phyloP scores from a whole-genome alignment of 2,888 invertebrate species.

The Druceiella hillmani region DNA sequence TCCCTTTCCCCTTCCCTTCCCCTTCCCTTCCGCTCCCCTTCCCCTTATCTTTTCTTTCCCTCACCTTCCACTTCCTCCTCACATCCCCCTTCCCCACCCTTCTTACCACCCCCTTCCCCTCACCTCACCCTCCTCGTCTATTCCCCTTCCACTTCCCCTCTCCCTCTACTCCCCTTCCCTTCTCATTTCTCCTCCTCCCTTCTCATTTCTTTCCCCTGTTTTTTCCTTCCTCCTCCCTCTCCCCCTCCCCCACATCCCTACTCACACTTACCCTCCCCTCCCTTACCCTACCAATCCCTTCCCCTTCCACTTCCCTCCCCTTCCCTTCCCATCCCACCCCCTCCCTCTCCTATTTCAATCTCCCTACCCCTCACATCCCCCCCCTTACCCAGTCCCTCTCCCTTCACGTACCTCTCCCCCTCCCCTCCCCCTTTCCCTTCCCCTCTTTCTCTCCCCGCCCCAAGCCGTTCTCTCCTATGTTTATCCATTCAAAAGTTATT shows the following conservation, averaged over 20 bases:
- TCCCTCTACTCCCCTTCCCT: not conserved
- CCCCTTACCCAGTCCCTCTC: not conserved
- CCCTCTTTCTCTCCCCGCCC: not conserved
- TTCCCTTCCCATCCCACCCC: not conserved
- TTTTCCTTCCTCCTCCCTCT: not conserved
- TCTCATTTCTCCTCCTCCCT: not conserved
- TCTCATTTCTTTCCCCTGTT: not conserved
- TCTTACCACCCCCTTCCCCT: not conserved
- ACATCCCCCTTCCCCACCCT: not conserved
- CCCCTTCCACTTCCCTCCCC: not conserved
- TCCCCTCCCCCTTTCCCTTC: not conserved
- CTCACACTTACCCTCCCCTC: not conserved
- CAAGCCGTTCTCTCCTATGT: no score
- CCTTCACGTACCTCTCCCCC: not conserved
- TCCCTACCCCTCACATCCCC: not conserved
- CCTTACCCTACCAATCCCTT: not conserved
- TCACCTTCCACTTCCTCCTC: not conserved
- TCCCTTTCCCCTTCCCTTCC: not conserved
- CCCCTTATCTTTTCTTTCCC: not conserved
- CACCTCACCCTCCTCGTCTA: not conserved
- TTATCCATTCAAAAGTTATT: no score
- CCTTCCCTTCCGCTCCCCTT: not conserved
- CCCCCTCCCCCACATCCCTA: not conserved
- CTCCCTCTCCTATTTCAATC: not conserved
- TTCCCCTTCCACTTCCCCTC: not conserved